Evolutionary conservation across 2,888 invertebrate genomes (phyloP).

Genomic region (Tipula helvola): DNA sequence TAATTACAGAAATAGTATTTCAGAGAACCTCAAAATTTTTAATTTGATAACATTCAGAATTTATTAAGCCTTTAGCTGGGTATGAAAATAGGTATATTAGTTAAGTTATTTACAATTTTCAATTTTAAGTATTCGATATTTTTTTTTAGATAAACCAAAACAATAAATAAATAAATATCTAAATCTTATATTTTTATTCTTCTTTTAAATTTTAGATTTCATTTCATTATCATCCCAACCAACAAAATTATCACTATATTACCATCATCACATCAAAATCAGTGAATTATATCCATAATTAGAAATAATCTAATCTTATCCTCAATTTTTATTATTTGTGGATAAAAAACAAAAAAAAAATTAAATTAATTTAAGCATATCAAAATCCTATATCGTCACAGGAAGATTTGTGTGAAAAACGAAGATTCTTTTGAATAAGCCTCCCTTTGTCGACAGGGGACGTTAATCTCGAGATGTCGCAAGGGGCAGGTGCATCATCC

Average conservation of each 20-base stretch:
- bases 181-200: not conserved
- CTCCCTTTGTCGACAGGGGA: slow-evolving; percentile 8
- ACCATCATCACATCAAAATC: not conserved
- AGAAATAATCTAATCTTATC: not conserved
- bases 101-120: too few species aligned
- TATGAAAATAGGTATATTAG: too few species aligned
- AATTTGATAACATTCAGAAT: too few species aligned
- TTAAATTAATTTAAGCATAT: not conserved
- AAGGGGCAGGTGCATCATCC: slow-evolving; percentile 13
- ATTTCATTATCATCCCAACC: not conserved
- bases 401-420: not conserved
- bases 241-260: not conserved
- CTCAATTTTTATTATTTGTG: not conserved
- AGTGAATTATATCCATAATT: not conserved
- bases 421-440: not conserved
- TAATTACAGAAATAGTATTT: too few species aligned
- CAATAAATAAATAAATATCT: not conserved
- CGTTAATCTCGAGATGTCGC: slow-evolving; percentile 13
- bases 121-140: too few species aligned
- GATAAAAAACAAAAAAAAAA: not conserved
- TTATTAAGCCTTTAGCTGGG: too few species aligned
- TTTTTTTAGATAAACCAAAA: not conserved
- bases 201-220: not conserved
- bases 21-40: too few species aligned
- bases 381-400: not conserved